phyloP scores from a whole-genome alignment of 2,888 invertebrate genomes.

The Morpho deidamia region DNA sequence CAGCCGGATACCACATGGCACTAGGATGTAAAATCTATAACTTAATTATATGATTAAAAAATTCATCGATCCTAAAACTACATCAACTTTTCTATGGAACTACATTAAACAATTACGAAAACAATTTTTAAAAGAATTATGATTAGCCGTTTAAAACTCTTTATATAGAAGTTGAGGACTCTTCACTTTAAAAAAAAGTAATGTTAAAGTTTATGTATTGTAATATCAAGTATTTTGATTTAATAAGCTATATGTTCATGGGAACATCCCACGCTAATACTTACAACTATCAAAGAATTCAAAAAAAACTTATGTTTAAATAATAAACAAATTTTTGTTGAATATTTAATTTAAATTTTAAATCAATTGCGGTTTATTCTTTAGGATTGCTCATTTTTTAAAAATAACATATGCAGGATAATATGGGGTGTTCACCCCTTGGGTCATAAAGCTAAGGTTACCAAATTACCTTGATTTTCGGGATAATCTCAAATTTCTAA shows the following conservation, averaged over 20 bases:
- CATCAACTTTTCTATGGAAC: too few relatives aligned
- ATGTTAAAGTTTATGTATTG: too few relatives aligned
- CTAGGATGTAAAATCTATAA: too few relatives aligned
- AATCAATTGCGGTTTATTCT: slow-evolving; percentile 37
- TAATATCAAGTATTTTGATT: background rate
- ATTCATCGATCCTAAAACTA: too few relatives aligned
- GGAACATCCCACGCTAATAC: slow-evolving; percentile 18
- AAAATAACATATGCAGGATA: slow-evolving; percentile 55
- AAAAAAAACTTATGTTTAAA: slow-evolving; percentile 16
- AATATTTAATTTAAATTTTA: slow-evolving; percentile 43
- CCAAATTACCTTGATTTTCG: background rate
- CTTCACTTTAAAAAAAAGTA: too few relatives aligned
- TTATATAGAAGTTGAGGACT: too few relatives aligned
- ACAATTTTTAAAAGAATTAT: too few relatives aligned
- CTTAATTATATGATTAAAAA: too few relatives aligned
- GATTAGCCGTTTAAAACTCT: too few relatives aligned
- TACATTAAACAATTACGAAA: too few relatives aligned
- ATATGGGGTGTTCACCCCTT: slow-evolving; percentile 36
- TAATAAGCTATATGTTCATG: slow-evolving; percentile 4
- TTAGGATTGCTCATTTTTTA: slow-evolving; percentile 49
- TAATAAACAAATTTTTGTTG: slow-evolving; percentile 19
- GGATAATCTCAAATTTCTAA: background rate
- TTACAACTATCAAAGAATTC: slow-evolving; percentile 1
- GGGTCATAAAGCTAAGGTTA: background rate
- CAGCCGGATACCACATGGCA: too few relatives aligned